phyloP scores from a whole-genome alignment of 2,797 vertebrate genomes.

The Acanthopagrus latus region DNA sequence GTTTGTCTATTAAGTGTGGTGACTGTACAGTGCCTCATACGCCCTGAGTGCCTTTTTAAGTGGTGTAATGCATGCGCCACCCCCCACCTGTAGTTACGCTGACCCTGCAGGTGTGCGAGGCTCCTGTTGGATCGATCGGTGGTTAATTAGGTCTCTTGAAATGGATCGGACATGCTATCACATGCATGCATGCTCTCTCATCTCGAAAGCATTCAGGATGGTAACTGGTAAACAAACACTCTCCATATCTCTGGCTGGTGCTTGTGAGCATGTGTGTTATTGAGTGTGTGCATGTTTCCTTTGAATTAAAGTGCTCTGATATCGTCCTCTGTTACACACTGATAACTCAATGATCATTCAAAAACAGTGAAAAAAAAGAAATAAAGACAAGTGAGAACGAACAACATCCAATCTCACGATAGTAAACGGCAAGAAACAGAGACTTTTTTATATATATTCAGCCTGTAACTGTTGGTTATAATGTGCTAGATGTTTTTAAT shows the following conservation, averaged over 20 bases:
- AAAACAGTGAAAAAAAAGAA: neutral
- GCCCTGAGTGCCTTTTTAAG: constrained; percentile 13
- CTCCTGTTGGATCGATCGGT: constrained; percentile 57
- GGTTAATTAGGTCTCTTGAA: constrained; percentile 71
- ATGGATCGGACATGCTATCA: constrained; percentile 56
- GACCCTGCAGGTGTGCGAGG: constrained; percentile 55
- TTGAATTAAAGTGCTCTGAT: neutral
- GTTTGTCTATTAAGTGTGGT: neutral
- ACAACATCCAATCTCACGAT: neutral
- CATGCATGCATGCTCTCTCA: constrained; percentile 35
- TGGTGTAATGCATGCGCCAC: constrained; percentile 38
- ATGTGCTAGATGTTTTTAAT: neutral
- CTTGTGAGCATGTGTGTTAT: neutral
- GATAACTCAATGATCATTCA: neutral
- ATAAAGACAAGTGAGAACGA: neutral
- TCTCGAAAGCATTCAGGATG: constrained; percentile 16
- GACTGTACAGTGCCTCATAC: constrained; percentile 14
- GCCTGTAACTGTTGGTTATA: neutral
- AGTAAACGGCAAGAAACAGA: neutral
- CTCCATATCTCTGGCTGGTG: neutral
- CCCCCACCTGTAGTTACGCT: constrained; percentile 26
- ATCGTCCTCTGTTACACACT: neutral
- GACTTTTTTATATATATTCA: constrained; percentile 7
- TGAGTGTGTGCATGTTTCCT: neutral
- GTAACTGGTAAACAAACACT: constrained; percentile 26